Conservation (phyloP, 2,888 invertebrate genomes). For the Odontocolon sp. region DNA sequence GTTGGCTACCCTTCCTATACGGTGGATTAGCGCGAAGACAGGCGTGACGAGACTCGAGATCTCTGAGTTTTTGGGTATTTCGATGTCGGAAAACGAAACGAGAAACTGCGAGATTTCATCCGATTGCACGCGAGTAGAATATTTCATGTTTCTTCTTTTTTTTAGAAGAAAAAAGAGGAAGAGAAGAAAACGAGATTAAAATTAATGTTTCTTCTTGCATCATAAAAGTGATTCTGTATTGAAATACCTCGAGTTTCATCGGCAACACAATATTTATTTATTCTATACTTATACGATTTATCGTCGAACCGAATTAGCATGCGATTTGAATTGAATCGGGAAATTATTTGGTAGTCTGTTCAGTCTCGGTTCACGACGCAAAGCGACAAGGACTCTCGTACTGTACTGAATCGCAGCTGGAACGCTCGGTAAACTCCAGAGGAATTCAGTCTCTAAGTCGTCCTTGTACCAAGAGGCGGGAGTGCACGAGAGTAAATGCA, state of each 20-base stretch:
- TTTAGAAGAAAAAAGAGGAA: background rate
- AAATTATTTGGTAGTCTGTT: conserved; percentile 30
- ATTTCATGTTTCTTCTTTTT: conserved; percentile 6
- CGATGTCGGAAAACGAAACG: conserved; percentile 4
- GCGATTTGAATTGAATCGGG: conserved; percentile 4
- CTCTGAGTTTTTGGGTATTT: conserved; percentile 1
- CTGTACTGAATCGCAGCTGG: background rate
- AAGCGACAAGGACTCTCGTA: conserved; percentile 28
- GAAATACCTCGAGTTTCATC: too few species aligned
- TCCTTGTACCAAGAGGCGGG: conserved; percentile 44
- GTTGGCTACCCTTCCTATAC: background rate
- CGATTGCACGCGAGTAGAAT: background rate
- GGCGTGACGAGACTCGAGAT: background rate
- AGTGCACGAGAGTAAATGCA: conserved; percentile 27
- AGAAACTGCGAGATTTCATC: background rate
- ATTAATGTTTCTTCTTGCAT: background rate
- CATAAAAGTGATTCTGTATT: background rate
- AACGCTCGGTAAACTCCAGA: conserved; percentile 25
- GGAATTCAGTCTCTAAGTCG: conserved; percentile 48
- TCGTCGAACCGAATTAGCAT: background rate
- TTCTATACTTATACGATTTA: background rate
- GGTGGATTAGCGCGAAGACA: background rate
- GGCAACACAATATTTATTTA: too few species aligned
- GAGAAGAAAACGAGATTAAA: background rate
- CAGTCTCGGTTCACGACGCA: conserved; percentile 27